These are phyloP conservation scores for Sarcophilus harrisii DNA, from an alignment of 2,797 vertebrate species.

Conservation along the genomic window DNA sequence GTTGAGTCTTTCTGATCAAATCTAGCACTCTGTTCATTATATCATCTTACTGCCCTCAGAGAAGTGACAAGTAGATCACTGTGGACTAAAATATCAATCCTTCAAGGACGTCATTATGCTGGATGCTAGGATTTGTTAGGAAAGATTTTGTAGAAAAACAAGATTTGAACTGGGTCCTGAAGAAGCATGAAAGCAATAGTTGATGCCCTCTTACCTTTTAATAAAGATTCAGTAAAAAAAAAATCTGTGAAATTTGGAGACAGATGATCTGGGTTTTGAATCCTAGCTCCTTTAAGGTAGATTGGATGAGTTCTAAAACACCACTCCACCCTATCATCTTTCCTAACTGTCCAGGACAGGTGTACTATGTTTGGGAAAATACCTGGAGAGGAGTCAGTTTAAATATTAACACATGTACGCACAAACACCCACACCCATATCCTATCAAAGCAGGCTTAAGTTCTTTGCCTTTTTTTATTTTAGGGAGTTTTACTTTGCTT, in stretches of 20 bases:
- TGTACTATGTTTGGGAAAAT: background rate
- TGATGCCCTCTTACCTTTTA: background rate
- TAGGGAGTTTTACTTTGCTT: conserved; percentile 81
- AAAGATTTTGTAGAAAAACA: background rate
- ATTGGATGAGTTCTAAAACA: background rate
- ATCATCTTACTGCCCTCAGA: background rate
- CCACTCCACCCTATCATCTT: background rate
- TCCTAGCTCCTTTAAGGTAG: background rate
- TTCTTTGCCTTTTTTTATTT: conserved; percentile 58
- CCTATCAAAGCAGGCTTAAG: background rate
- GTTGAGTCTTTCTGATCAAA: background rate
- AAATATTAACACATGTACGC: background rate
- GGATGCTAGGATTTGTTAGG: background rate
- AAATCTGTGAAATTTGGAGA: background rate
- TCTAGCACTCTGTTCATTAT: background rate
- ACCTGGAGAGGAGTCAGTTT: background rate
- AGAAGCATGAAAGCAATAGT: background rate
- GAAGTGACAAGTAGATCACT: background rate
- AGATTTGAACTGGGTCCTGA: background rate
- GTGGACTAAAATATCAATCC: background rate
- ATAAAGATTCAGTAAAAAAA: background rate
- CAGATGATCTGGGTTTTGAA: background rate
- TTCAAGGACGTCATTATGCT: background rate
- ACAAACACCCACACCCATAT: background rate
- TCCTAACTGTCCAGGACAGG: background rate